Conservation (phyloP, 2,888 invertebrate genomes). For the Aphodius granarius region DNA sequence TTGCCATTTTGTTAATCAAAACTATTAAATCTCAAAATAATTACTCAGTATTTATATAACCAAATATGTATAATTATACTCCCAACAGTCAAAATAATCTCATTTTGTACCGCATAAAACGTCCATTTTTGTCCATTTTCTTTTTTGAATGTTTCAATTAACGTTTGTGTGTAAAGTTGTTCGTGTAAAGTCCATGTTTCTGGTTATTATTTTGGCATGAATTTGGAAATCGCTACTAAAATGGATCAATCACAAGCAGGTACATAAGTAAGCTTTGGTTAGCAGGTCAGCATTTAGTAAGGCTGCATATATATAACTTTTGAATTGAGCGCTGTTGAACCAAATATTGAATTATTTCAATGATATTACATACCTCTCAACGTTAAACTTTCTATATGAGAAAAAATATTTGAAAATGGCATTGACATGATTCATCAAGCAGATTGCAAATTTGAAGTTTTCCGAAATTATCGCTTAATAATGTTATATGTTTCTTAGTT, state of each 20-base stretch:
- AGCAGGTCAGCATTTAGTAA: too few relatives aligned
- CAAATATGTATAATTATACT: too few relatives aligned
- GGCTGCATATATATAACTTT: background rate
- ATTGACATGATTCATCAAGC: too few relatives aligned
- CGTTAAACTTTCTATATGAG: too few relatives aligned
- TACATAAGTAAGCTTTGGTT: background rate
- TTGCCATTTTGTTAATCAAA: background rate
- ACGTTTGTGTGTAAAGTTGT: slow-evolving; percentile 51
- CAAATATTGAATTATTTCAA: too few relatives aligned
- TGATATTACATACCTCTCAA: too few relatives aligned
- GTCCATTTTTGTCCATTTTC: slow-evolving; percentile 41
- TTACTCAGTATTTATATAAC: slow-evolving; percentile 7
- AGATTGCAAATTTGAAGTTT: too few relatives aligned
- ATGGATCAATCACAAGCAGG: background rate
- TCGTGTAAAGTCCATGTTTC: slow-evolving; percentile 40
- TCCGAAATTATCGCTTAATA: too few relatives aligned
- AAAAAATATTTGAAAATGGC: too few relatives aligned
- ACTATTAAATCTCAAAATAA: background rate
- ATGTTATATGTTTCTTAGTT: too few relatives aligned
- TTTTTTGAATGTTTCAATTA: slow-evolving; percentile 44
- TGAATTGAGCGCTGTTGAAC: too few relatives aligned
- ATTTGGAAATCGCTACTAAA: background rate
- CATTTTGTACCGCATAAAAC: slow-evolving; percentile 53
- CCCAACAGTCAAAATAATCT: too few relatives aligned
- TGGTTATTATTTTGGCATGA: background rate